Percentiles rank a stretch among this genome's conserved stretches.
Conservation (phyloP, 2,797 vertebrate genomes). For the Hypotaenidia okinawae region DNA sequence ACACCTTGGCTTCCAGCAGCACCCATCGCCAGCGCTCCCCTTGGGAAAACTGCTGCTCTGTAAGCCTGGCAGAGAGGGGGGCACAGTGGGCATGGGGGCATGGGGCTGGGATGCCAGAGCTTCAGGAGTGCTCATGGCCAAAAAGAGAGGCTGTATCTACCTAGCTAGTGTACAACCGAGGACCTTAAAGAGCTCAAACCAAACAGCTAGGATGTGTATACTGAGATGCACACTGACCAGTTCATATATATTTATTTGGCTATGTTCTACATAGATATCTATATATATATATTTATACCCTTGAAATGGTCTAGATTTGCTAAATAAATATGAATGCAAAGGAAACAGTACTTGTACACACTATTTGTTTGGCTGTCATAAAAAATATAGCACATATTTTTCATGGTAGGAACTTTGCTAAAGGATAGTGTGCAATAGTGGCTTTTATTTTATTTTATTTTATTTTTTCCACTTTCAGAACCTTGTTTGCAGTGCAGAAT, state of each 20-base stretch:
- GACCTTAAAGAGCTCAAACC: neutral
- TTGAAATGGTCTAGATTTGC: constrained; percentile 69
- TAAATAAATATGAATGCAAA: constrained; percentile 73
- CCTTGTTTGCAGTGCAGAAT: constrained; percentile 43
- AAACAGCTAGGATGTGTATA: neutral
- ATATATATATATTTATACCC: constrained; percentile 72
- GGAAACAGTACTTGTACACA: constrained; percentile 59
- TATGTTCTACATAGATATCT: constrained; percentile 70
- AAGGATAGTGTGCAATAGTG: constrained; percentile 47
- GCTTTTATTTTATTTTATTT: neutral
- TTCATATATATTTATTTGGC: constrained; percentile 73
- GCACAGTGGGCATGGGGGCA: neutral
- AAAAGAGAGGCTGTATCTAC: neutral
- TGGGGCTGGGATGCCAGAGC: neutral
- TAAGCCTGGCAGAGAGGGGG: neutral
- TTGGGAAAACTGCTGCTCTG: neutral
- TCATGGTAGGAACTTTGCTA: constrained; percentile 51
- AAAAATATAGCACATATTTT: constrained; percentile 69
- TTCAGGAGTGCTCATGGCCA: neutral
- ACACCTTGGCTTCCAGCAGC: constrained; percentile 9
- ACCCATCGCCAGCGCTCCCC: neutral
- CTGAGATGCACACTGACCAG: constrained; percentile 52
- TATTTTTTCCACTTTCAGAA: constrained; percentile 28
- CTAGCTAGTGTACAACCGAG: neutral
- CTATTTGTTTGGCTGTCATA: constrained; percentile 54